Evolutionary conservation across 2,797 vertebrate genomes (phyloP).

Genomic region (Poecilia wingei): DNA sequence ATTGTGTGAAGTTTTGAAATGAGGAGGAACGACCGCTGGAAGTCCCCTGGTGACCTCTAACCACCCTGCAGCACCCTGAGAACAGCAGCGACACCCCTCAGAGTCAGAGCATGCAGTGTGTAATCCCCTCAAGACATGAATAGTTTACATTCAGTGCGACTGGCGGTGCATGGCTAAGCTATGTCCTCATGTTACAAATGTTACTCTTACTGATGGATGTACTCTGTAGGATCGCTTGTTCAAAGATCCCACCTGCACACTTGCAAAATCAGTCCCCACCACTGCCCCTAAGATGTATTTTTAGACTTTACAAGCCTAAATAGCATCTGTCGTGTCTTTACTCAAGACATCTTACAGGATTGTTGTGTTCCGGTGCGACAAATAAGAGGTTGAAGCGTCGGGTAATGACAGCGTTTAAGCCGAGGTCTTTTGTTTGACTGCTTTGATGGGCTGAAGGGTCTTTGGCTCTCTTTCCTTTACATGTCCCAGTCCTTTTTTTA

Average conservation of each 20-base stretch:
- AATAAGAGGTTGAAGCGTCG: constrained; percentile 50
- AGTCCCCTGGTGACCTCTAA: constrained; percentile 59
- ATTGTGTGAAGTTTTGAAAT: constrained; percentile 46
- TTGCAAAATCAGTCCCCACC: constrained; percentile 48
- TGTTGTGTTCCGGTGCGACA: constrained; percentile 53
- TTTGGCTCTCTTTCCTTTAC: constrained; percentile 25
- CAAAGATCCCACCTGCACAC: constrained; percentile 42
- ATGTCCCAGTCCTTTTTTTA: neutral
- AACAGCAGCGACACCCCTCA: constrained; percentile 48
- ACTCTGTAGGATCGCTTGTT: constrained; percentile 47
- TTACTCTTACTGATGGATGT: constrained; percentile 63
- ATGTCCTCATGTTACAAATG: constrained; percentile 67
- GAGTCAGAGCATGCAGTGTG: constrained; percentile 39
- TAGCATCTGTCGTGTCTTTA: constrained; percentile 58
- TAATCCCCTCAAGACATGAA: constrained; percentile 68
- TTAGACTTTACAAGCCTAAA: constrained; percentile 57
- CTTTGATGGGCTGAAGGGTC: constrained; percentile 40
- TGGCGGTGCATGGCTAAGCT: constrained; percentile 60
- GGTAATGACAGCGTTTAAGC: constrained; percentile 62
- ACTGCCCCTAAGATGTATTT: constrained; percentile 50
- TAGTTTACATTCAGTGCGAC: constrained; percentile 66
- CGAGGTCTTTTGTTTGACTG: constrained; percentile 53
- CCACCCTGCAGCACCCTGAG: constrained; percentile 29
- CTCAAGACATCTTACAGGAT: constrained; percentile 44
- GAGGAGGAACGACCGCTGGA: constrained; percentile 30